Base-by-base conservation (phyloP, 2,797 vertebrate species). In the Varecia variegata region DNA sequence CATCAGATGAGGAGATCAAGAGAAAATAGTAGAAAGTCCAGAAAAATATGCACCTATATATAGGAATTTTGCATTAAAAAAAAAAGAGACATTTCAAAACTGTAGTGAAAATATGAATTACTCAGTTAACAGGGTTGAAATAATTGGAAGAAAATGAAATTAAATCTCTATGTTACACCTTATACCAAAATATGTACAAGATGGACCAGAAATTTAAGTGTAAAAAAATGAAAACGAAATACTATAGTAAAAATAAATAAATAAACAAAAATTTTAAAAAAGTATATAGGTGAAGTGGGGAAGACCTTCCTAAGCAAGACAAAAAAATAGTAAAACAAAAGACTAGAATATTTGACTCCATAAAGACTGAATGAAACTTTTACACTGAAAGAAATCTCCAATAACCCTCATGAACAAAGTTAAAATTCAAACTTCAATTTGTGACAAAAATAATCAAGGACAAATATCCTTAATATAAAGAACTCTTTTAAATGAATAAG, bases 401-500 rank as follows among this genome's bases (percentile, higher is more conserved):
- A 13, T 45, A 82, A 4, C n/a, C 20, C 56, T 90, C 40, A 60
- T 60, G n/a, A 92, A 23, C 40, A 70, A 84, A 94, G 45, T 71
- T 87, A 87, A 71, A 77, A 50, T 88, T 52, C 43, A 87, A 94
- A 73, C 25, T 94, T 7, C 35, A 91, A 65, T 27, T 89, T 87
- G 52, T 91, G 83, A 85, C 20, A 65, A 85, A 95, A 95, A 91
- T 70, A 86, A 62, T 81, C 47, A 90, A 96, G 60, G 38, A 30
- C n/a, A 89, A 65, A 60, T 67, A 88, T 79, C 30, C 43, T 91
- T 54, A 87, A 54, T 83, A 81, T 32, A 91, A 92, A 80, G 20
- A 94, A 1, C 5, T 79, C 35, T 88, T 94, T 80, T 77, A 88
- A 81, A 56, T 35, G 14, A 84, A 38, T 52, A 77, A 85, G 81